Evolutionary conservation across 2,888 invertebrate genomes (phyloP), one percentile per base, ranked within the genome.

Genomic region (Himalopsyche anomala): DNA sequence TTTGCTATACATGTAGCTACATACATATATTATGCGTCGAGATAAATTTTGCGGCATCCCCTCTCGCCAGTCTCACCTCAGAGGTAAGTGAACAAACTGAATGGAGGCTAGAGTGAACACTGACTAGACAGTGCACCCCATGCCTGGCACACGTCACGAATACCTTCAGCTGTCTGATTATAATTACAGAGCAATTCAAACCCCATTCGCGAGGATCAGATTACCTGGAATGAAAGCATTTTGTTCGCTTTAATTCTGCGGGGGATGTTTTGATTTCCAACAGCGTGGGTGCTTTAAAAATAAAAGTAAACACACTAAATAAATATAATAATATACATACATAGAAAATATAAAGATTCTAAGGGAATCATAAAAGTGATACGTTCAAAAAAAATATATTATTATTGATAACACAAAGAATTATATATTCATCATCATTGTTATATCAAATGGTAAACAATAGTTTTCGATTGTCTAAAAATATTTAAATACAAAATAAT

Each of bases 161-260:
- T 74, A 74, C 74, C 74, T 74, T 38, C 81, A 42, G 56, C 82
- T 45, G 79, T 83, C 84, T 85, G 84, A 88, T 87, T 79, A 86
- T 88, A 88, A 88, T 88, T 88, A 88, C 85, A 56, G 88, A 83
- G 85, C 85, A 87, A 88, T 88, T 85, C 81, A 69, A 81, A 84
- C 81, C 81, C 86, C 87, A 87, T 86, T 88, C 85, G 80, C 81
- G 51, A 40, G 83, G 86, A 88, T 88, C 88, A 87, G 88, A 88
- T 88, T 88, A 87, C 88, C 87, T 87, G 87, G 80, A 81, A 82
- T 86, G 83, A 86, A 86, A 81, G 84, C 81, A 62, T 84, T 86
- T 79, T 83, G 81, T 80, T 74, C 81, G 28, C 82, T 51, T 85
- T 85, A 81, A 74, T 81, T 82, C 36, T 36, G 36, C 81, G 38